Base-by-base conservation (phyloP, 2,113 vertebrate species). In the Diadophis punctatus region DNA sequence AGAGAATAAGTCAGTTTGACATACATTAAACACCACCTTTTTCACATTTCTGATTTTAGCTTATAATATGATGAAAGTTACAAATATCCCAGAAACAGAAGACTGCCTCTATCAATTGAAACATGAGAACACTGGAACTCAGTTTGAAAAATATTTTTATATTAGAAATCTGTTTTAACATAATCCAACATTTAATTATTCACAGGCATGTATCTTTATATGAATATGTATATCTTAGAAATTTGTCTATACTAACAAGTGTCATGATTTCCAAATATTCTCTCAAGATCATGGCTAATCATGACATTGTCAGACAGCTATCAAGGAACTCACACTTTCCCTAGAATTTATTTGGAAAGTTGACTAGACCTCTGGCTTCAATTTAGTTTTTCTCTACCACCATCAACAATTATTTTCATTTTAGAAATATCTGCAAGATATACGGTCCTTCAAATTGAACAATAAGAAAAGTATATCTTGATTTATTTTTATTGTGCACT, bases 371-470 rank as follows among this genome's bases (percentile, higher is more conserved):
- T 55, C 60, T 80, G 30, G 49, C 34, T 74, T 23, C n/a, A 89
- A 55, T 89, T 63, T 46, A n/a, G 60, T 16, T 27, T 52, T 56
- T 48, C 39, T 30, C 39, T 43, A 92, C 22, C 43, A 7, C 87
- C 68, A 94, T 74, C 85, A 90, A 93, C 14, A 91, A 86, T 18
- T 90, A 92, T 88, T 89, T 58, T 86, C 90, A 91, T 39, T 93
- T 68, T 89, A 86, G 95, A 93, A 95, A 94, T 92, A 93, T 84
- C 95, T 93, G 95, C 94, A 89, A 93, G 16, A 12, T 56, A 86
- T 86, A 96, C 94, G 94, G 96, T 85, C 95, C 94, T 94, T 90
- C 93, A 93, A 92, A 94, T 96, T 96, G 96, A 97, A 94, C 95
- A 96, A 96, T 96, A 96, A 96, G 93, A 94, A 95, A 88, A 93